A percentile compares a stretch with the other conserved stretches of the same genome.
phyloP scores from a whole-genome alignment of 2,113 vertebrate species.

The Bettongia penicillata region DNA sequence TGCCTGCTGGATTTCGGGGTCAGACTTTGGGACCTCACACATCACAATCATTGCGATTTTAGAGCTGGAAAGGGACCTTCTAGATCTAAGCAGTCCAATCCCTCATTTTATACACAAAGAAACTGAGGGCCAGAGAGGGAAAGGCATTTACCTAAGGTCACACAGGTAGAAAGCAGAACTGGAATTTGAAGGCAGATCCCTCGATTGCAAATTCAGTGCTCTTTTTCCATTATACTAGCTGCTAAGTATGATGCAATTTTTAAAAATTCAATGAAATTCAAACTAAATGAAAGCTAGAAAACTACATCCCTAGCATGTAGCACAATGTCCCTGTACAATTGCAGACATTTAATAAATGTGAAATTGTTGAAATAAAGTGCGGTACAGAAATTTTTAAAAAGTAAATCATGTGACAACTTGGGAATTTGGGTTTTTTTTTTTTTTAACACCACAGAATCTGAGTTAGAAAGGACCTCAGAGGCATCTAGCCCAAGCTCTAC shows the following conservation, averaged over 20 bases:
- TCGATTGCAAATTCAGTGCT: background rate
- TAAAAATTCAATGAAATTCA: conserved; percentile 17
- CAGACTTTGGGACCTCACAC: background rate
- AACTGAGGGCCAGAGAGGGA: background rate
- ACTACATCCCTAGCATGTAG: conserved; percentile 12
- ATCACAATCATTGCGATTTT: background rate
- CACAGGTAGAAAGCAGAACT: background rate
- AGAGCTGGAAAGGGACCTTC: background rate
- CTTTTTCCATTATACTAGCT: background rate
- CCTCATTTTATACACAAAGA: background rate
- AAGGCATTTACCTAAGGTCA: background rate
- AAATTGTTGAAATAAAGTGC: background rate
- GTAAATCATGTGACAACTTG: background rate
- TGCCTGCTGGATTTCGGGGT: background rate
- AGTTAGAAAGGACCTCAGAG: background rate
- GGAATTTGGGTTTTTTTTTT: conserved; percentile 31
- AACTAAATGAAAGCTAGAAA: conserved; percentile 13
- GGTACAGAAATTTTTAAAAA: conserved; percentile 1
- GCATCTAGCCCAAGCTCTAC: background rate
- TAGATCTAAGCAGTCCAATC: background rate
- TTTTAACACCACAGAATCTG: background rate
- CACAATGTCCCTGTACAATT: background rate
- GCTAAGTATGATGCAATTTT: background rate
- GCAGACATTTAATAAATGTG: background rate
- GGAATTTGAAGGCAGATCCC: background rate